phyloP scores from a whole-genome alignment of 2,113 vertebrate genomes.

The Engraulis encrasicolus region DNA sequence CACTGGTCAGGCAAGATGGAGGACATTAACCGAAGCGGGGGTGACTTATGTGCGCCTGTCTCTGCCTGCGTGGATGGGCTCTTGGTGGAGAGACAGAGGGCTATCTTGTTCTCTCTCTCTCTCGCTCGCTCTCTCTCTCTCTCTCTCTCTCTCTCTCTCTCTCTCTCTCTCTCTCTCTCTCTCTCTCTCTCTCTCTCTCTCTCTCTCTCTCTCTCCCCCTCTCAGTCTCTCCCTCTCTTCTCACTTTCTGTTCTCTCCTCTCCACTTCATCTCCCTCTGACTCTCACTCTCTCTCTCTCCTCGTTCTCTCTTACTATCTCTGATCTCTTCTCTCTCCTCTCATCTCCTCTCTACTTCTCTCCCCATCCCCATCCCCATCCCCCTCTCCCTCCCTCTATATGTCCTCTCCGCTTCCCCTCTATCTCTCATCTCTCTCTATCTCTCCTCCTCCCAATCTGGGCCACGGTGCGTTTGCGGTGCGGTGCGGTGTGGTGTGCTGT shows the following conservation, averaged over 20 bases:
- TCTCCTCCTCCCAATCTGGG: background rate
- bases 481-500: too few relatives aligned
- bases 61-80: background rate
- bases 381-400: too few relatives aligned
- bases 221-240: too few relatives aligned
- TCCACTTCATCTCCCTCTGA: too few relatives aligned
- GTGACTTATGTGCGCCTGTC: slow-evolving; percentile 8
- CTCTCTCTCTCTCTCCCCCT: too few relatives aligned
- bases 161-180: background rate
- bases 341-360: background rate
- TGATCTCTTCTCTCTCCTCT: background rate
- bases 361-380: background rate
- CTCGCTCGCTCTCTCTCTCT: background rate
- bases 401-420: background rate
- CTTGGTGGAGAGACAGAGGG: background rate
- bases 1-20: slow-evolving; percentile 19
- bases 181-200: slow-evolving; percentile 4
- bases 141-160: background rate
- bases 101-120: background rate
- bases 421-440: slow-evolving; percentile 16
- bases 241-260: too few relatives aligned
- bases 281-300: too few relatives aligned
- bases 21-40: slow-evolving; percentile 3
- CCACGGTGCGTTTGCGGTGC: too few relatives aligned
- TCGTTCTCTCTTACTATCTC: too few relatives aligned